Percentiles rank a stretch among this genome's conserved stretches.
These are phyloP conservation scores for Thunnus thynnus DNA, from an alignment of 2,113 vertebrate species.

Conservation along the genomic window DNA sequence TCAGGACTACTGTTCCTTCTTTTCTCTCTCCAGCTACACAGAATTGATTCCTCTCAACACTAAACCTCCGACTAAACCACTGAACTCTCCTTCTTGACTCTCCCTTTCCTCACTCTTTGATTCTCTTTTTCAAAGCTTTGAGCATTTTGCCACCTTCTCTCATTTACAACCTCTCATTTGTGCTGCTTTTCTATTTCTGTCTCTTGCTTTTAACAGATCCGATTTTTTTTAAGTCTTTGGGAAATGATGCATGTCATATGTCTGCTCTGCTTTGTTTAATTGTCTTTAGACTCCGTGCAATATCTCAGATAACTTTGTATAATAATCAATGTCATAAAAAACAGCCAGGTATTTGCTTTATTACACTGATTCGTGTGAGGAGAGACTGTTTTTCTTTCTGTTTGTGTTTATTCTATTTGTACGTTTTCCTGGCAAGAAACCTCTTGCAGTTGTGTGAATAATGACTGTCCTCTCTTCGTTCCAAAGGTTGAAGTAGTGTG, in stretches of 20 bases:
- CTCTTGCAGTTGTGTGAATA: neutral
- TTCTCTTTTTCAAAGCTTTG: neutral
- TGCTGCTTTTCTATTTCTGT: neutral
- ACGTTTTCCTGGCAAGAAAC: no score
- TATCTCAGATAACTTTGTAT: neutral
- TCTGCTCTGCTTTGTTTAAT: no score
- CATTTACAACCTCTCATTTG: neutral
- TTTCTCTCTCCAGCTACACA: conserved; percentile 28
- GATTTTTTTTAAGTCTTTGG: neutral
- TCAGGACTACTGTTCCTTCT: conserved; percentile 35
- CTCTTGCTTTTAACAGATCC: neutral
- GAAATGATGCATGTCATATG: neutral
- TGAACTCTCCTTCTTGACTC: conserved; percentile 20
- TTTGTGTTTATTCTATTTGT: no score
- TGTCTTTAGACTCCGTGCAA: no score
- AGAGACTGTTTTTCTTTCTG: no score
- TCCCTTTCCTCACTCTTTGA: neutral
- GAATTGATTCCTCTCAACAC: conserved; percentile 48
- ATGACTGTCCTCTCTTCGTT: neutral
- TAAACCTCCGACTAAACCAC: conserved; percentile 44
- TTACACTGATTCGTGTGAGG: neutral
- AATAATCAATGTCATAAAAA: neutral
- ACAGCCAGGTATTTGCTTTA: neutral
- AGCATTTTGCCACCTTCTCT: neutral
- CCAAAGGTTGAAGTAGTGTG: neutral